Percentiles rank a stretch among this genome's conserved stretches.
These are phyloP conservation scores for Embidobia sp. DNA, from an alignment of 2,888 invertebrate species.

Conservation along the genomic window DNA sequence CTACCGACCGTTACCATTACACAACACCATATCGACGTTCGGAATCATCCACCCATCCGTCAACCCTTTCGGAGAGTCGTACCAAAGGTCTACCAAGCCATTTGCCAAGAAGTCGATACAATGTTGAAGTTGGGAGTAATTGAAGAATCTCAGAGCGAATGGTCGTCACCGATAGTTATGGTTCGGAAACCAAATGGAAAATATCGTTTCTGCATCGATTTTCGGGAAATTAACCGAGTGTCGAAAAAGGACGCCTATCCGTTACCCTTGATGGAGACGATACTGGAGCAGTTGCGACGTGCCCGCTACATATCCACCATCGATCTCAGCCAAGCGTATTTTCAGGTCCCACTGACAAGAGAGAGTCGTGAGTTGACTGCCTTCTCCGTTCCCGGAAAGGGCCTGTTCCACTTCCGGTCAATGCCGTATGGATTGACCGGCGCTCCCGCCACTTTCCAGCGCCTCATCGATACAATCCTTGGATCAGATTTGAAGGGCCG, in stretches of 20 bases:
- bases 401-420: conserved; percentile 51
- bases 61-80: too few species aligned
- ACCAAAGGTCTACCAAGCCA: too few species aligned
- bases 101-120: background rate
- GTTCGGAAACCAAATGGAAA: background rate
- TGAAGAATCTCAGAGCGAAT: conserved; percentile 1
- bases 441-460: conserved; percentile 62
- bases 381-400: background rate
- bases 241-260: background rate
- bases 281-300: background rate
- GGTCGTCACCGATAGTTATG: conserved; percentile 6
- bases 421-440: conserved; percentile 62
- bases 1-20: too few species aligned
- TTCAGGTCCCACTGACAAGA: background rate
- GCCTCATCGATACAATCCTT: conserved; percentile 44
- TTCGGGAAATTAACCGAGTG: background rate
- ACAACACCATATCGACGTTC: too few species aligned
- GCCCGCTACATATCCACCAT: background rate
- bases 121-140: background rate
- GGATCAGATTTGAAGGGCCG: conserved; percentile 40
- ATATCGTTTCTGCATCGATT: conserved; percentile 2
- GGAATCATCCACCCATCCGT: too few species aligned
- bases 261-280: background rate
- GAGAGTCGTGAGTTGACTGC: background rate
- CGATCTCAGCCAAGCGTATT: conserved; percentile 2